These are phyloP conservation scores for Bradypus variegatus DNA, from an alignment of 2,797 vertebrate species.

Conservation along the genomic window DNA sequence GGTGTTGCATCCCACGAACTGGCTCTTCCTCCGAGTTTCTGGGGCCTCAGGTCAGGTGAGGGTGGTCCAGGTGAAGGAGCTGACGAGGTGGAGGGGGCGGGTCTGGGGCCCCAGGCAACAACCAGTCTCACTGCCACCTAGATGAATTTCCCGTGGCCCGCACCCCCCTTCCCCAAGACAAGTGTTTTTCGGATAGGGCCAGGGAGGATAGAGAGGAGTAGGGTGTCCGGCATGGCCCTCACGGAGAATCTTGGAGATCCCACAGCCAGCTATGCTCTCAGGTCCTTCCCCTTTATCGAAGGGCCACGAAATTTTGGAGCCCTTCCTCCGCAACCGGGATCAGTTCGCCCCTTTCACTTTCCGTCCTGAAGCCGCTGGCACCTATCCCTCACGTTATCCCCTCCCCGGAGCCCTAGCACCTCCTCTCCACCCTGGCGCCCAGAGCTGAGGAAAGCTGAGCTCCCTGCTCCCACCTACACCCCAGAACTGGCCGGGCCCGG, in stretches of 20 bases:
- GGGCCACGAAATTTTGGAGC: not conserved
- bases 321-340: not conserved
- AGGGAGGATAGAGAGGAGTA: not conserved
- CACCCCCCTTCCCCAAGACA: not conserved
- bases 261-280: not conserved
- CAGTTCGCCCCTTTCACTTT: not conserved
- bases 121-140: not conserved
- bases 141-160: not conserved
- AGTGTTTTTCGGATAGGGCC: not conserved
- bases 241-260: not conserved
- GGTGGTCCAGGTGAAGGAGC: not conserved
- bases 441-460: not conserved
- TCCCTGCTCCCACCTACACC: not conserved
- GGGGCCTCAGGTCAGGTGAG: not conserved
- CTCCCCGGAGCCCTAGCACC: not conserved
- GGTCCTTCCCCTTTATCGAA: not conserved
- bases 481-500: not conserved
- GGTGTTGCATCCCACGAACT: not conserved
- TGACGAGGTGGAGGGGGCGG: no score
- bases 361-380: not conserved
- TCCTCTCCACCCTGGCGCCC: not conserved
- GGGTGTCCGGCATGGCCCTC: not conserved
- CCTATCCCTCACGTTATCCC: not conserved
- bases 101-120: not conserved
- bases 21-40: constrained; percentile 5